Conservation (phyloP, 2,888 invertebrate species). For the Coronaproctus castanopsis region DNA sequence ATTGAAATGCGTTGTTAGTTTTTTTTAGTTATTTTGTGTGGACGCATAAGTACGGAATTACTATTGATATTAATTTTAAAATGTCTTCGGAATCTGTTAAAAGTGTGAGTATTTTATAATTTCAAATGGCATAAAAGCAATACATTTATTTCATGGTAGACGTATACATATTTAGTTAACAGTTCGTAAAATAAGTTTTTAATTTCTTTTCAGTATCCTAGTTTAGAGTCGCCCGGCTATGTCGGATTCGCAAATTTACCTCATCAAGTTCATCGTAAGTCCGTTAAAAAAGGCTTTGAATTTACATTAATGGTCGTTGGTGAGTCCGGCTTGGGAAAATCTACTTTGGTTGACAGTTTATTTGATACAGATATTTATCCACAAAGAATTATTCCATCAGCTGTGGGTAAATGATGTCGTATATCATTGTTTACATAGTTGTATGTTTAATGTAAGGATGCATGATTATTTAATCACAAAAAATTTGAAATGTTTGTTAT, state of each 20-base stretch:
- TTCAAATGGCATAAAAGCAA: neutral
- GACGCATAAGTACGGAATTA: too few relatives aligned
- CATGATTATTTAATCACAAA: too few relatives aligned
- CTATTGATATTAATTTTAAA: too few relatives aligned
- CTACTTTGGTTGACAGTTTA: conserved; percentile 82
- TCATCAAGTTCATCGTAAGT: conserved; percentile 90
- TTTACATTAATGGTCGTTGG: conserved; percentile 94
- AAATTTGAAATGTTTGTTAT: too few relatives aligned
- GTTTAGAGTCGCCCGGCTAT: conserved; percentile 69
- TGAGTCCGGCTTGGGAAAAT: conserved; percentile 79
- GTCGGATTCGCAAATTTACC: conserved; percentile 86
- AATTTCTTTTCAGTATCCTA: conserved; percentile 44
- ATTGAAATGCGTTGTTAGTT: too few relatives aligned
- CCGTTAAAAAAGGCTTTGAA: conserved; percentile 93
- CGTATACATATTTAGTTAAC: too few relatives aligned
- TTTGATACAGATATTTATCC: conserved; percentile 90
- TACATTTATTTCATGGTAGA: conserved; percentile 17
- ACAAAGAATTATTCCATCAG: conserved; percentile 71
- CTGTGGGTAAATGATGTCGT: conserved; percentile 48
- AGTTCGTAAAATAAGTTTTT: too few relatives aligned
- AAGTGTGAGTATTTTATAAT: conserved; percentile 31
- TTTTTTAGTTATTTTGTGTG: too few relatives aligned
- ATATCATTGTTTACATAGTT: neutral
- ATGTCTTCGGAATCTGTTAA: conserved; percentile 40
- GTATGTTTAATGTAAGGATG: conserved; percentile 1